These are phyloP conservation scores for Alectura lathami DNA, from an alignment of 2,113 vertebrate species.

Conservation along the genomic window DNA sequence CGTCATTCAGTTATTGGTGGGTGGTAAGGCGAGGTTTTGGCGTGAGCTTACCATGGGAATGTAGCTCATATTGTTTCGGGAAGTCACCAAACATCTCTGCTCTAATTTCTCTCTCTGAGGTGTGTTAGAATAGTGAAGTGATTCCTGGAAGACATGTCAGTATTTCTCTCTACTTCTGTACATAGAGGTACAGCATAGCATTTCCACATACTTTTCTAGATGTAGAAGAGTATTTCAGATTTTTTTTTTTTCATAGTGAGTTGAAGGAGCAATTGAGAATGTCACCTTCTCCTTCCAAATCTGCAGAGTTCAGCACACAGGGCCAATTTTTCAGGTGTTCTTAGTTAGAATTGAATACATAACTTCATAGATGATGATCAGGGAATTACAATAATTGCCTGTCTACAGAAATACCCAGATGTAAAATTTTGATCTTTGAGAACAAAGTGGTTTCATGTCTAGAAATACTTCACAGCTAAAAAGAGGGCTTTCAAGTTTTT, in stretches of 20 bases:
- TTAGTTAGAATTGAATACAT: not conserved
- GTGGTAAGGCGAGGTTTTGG: not conserved
- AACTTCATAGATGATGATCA: not conserved
- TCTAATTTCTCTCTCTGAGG: not conserved
- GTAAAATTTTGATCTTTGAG: not conserved
- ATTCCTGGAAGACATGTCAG: not conserved
- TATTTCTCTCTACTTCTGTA: not conserved
- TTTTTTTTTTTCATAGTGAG: not conserved
- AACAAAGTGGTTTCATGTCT: not conserved
- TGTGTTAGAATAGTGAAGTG: not conserved
- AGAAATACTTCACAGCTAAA: not conserved
- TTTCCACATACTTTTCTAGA: not conserved
- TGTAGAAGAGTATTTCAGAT: not conserved
- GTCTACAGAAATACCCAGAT: not conserved
- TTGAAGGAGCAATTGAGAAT: not conserved
- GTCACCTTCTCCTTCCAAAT: not conserved
- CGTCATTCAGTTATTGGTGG: not conserved
- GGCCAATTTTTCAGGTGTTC: not conserved
- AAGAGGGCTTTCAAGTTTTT: not conserved
- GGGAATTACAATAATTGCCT: not conserved
- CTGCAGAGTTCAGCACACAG: not conserved
- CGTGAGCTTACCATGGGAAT: not conserved
- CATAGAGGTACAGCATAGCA: not conserved
- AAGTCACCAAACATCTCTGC: not conserved
- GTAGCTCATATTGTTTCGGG: not conserved